A percentile compares a stretch with the other conserved stretches of the same genome.
These are phyloP conservation scores for Rhynchotus rufescens DNA, from an alignment of 2,797 vertebrate genomes.

Conservation along the genomic window DNA sequence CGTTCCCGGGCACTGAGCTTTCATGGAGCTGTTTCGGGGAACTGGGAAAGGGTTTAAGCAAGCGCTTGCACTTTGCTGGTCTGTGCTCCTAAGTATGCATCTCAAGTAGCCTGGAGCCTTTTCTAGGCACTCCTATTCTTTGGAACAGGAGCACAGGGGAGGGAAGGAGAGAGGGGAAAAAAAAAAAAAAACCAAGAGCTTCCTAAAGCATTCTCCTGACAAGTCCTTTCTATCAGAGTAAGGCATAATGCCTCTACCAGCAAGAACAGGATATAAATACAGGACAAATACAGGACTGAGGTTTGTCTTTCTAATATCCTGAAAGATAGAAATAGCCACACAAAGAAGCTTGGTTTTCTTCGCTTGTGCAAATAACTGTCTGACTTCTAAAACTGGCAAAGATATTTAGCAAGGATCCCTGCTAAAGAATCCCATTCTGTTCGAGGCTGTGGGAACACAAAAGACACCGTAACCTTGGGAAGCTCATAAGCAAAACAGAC, in stretches of 20 bases:
- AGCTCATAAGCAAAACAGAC: not conserved
- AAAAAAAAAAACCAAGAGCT: not conserved
- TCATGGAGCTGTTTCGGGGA: not conserved
- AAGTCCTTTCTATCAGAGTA: conserved; percentile 44
- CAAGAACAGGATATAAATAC: not conserved
- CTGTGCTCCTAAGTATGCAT: conserved; percentile 26
- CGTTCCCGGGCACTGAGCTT: not conserved
- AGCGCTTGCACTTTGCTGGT: not conserved
- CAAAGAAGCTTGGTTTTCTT: conserved; percentile 24
- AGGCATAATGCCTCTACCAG: conserved; percentile 16
- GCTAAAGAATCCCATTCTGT: not conserved
- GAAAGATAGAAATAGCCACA: conserved; percentile 11
- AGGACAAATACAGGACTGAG: not conserved
- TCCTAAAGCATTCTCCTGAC: conserved; percentile 45
- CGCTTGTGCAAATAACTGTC: not conserved
- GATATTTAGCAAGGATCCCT: not conserved
- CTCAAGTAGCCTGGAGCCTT: conserved; percentile 54
- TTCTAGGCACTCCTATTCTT: conserved; percentile 55
- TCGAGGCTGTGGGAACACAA: not conserved
- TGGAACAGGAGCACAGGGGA: not conserved
- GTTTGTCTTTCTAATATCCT: conserved; percentile 25
- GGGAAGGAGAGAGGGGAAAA: not conserved
- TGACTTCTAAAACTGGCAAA: not conserved
- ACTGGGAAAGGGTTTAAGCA: conserved; percentile 50
- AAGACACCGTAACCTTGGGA: not conserved